phyloP scores from a whole-genome alignment of 2,888 invertebrate species.

The Gonocerus acuteangulatus region DNA sequence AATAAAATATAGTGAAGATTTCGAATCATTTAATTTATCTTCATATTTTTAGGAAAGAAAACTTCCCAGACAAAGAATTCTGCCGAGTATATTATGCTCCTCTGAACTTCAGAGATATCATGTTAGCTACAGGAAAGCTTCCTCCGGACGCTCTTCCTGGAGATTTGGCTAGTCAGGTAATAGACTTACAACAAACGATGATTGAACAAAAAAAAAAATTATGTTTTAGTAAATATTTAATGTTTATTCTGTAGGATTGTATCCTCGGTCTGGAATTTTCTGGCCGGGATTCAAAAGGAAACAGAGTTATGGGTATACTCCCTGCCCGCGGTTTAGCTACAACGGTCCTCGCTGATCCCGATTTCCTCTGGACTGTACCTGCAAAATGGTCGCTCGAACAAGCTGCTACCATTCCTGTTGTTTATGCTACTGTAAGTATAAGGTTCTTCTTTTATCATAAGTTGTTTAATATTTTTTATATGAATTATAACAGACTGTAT shows the following conservation, averaged over 20 bases:
- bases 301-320: conserved; percentile 88
- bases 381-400: conserved; percentile 80
- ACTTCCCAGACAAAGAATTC: conserved; percentile 50
- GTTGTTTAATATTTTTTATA: too few relatives aligned
- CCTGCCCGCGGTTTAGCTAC: conserved; percentile 87
- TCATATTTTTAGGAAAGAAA: conserved; percentile 42
- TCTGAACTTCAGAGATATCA: conserved; percentile 95
- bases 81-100: conserved; percentile 89
- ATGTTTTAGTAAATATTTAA: too few relatives aligned
- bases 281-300: conserved; percentile 66
- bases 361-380: conserved; percentile 85
- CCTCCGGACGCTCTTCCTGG: conserved; percentile 97
- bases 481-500: too few relatives aligned
- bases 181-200: background rate
- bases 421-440: conserved; percentile 69
- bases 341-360: conserved; percentile 72
- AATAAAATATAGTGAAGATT: too few relatives aligned
- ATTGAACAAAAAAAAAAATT: too few relatives aligned
- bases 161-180: conserved; percentile 43
- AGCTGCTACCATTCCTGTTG: conserved; percentile 91
- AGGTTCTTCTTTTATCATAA: background rate
- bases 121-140: conserved; percentile 94
- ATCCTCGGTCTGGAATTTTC: conserved; percentile 91
- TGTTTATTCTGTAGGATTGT: conserved; percentile 64
- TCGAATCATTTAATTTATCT: too few relatives aligned